Conservation (phyloP, 92 coral and sea anemone genomes). For the Montipora capitata region DNA sequence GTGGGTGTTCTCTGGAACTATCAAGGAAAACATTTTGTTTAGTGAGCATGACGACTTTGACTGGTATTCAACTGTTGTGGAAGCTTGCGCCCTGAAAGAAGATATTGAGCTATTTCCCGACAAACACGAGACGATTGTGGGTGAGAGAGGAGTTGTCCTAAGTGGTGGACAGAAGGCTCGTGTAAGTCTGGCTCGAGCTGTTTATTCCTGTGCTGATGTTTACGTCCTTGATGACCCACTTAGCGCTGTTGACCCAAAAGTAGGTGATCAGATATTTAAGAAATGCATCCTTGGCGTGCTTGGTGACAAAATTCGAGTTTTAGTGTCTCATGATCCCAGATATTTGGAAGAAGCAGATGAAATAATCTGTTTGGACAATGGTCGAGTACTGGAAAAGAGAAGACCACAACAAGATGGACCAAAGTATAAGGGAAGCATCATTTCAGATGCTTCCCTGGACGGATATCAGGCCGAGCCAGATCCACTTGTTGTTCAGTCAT, state of each 20-base stretch:
- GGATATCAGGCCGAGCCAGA: background rate
- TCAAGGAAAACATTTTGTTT: background rate
- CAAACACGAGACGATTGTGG: background rate
- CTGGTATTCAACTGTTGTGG: background rate
- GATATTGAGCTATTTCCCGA: background rate
- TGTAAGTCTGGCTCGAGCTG: conserved; percentile 28
- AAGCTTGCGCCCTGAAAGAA: background rate
- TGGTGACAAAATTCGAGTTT: background rate
- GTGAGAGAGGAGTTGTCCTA: conserved; percentile 1
- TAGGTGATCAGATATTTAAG: conserved; percentile 1
- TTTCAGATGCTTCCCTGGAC: background rate
- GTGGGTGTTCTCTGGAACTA: conserved; percentile 15
- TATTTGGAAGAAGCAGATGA: background rate
- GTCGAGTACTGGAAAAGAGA: background rate
- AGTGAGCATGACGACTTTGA: background rate
- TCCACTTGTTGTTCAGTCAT: too few species aligned
- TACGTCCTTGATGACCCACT: conserved; percentile 16
- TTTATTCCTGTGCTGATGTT: conserved; percentile 6
- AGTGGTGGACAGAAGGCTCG: conserved; percentile 34
- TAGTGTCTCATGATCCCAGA: background rate
- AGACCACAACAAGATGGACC: background rate
- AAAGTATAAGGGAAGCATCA: background rate
- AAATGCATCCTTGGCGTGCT: background rate
- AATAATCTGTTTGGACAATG: background rate
- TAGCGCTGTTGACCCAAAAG: conserved; percentile 23